These are phyloP conservation scores for Cheilosia impressa DNA, from an alignment of 2,888 invertebrate species.

Conservation along the genomic window DNA sequence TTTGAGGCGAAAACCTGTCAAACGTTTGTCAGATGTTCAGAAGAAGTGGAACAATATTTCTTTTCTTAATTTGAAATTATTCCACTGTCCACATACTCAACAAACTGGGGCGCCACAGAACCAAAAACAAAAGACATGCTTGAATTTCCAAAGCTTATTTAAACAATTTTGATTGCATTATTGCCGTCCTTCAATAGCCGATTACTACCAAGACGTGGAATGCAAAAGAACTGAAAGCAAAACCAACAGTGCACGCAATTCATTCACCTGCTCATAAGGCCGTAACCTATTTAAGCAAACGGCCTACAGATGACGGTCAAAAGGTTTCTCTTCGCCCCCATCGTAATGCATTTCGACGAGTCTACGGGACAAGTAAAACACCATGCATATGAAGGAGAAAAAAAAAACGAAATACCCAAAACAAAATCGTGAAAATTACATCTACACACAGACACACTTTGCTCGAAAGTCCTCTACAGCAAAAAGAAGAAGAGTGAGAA, in stretches of 20 bases:
- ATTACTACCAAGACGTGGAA: slow-evolving; percentile 45
- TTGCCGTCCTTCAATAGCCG: slow-evolving; percentile 48
- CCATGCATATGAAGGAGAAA: neutral
- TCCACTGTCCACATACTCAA: neutral
- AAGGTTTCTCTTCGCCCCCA: slow-evolving; percentile 7
- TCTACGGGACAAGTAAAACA: slow-evolving; percentile 25
- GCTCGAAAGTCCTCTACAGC: slow-evolving; percentile 11
- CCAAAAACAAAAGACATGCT: neutral
- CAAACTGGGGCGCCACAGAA: slow-evolving; percentile 5
- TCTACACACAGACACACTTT: neutral
- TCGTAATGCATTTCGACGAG: slow-evolving; percentile 36
- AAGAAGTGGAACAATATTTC: no score
- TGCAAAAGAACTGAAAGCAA: slow-evolving; percentile 37
- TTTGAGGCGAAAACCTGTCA: no score
- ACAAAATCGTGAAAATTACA: neutral
- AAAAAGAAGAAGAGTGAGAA: neutral
- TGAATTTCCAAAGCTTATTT: slow-evolving; percentile 39
- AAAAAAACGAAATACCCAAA: slow-evolving; percentile 16
- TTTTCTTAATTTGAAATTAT: no score
- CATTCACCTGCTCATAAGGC: slow-evolving; percentile 40
- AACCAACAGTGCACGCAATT: slow-evolving; percentile 51
- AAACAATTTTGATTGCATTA: slow-evolving; percentile 57
- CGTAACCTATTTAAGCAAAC: slow-evolving; percentile 45
- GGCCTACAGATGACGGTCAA: slow-evolving; percentile 27
- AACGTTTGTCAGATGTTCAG: no score